phyloP scores from a whole-genome alignment of 2,888 invertebrate genomes.

The Portevinia maculata region DNA sequence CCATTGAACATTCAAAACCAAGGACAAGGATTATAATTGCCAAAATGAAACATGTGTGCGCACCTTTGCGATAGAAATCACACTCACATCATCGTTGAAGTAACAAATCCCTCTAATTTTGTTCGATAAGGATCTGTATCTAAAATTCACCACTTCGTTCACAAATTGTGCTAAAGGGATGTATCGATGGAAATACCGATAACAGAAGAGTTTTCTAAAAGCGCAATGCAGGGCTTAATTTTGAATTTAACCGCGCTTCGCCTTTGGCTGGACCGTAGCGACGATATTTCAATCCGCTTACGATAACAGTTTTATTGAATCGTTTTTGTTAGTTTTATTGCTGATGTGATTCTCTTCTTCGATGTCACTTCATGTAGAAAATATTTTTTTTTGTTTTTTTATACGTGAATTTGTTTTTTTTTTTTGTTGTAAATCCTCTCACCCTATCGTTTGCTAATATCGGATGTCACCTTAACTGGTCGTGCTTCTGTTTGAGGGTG shows the following conservation, averaged over 20 bases:
- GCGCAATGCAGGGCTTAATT: conserved; percentile 49
- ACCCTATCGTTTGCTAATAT: conserved; percentile 71
- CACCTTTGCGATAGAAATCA: conserved; percentile 56
- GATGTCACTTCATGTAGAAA: conserved; percentile 60
- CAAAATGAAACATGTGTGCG: conserved; percentile 66
- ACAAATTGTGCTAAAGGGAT: conserved; percentile 66
- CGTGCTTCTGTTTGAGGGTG: conserved; percentile 74
- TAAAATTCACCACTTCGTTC: conserved; percentile 63
- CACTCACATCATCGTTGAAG: conserved; percentile 47
- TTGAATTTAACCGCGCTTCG: conserved; percentile 18
- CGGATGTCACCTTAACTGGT: conserved; percentile 68
- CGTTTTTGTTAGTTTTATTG: conserved; percentile 30
- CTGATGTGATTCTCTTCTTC: conserved; percentile 17
- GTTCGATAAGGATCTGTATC: conserved; percentile 57
- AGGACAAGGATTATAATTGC: conserved; percentile 55
- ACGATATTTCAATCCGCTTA: conserved; percentile 71
- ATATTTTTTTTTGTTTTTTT: conserved; percentile 36
- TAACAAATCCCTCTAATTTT: conserved; percentile 70
- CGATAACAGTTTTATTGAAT: conserved; percentile 59
- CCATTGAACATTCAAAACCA: conserved; percentile 16
- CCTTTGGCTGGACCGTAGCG: conserved; percentile 28
- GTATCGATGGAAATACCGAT: conserved; percentile 52
- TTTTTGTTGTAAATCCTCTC: conserved; percentile 67
- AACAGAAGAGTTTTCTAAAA: conserved; percentile 49
- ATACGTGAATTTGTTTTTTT: conserved; percentile 29